Evolutionary conservation across 2,797 vertebrate genomes (phyloP).

Genomic region (Takifugu ocellatus): DNA sequence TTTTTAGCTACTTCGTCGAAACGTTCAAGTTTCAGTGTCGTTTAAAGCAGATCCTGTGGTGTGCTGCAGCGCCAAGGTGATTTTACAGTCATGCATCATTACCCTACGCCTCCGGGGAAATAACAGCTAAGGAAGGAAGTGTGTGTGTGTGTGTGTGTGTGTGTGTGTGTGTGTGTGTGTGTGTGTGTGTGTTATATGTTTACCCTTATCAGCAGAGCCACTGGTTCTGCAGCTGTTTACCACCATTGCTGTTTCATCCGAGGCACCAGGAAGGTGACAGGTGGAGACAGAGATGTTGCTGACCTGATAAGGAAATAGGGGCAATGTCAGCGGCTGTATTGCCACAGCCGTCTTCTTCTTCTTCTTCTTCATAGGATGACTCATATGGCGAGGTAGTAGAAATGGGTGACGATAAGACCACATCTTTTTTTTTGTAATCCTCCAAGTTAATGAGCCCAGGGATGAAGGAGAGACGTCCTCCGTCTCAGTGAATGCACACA

Average conservation of each 20-base stretch:
- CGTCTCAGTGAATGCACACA: neutral
- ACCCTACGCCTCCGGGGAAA: conserved; percentile 22
- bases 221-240: neutral
- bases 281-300: too few species aligned
- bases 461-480: conserved; percentile 13
- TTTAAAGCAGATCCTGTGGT: neutral
- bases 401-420: conserved; percentile 14
- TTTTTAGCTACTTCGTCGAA: too few species aligned
- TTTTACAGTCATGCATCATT: conserved; percentile 5
- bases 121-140: conserved; percentile 13
- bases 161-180: neutral
- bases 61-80: neutral
- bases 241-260: too few species aligned
- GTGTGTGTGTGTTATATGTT: neutral
- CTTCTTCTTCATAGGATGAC: too few species aligned
- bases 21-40: neutral
- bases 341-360: too few species aligned
- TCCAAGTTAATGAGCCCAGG: conserved; percentile 25
- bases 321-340: too few species aligned
- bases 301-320: too few species aligned
- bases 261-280: too few species aligned
- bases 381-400: too few species aligned
- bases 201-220: neutral
- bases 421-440: conserved; percentile 18
- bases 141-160: neutral